Base-by-base conservation (phyloP, 2,113 vertebrate species). In the Verasper variegatus region DNA sequence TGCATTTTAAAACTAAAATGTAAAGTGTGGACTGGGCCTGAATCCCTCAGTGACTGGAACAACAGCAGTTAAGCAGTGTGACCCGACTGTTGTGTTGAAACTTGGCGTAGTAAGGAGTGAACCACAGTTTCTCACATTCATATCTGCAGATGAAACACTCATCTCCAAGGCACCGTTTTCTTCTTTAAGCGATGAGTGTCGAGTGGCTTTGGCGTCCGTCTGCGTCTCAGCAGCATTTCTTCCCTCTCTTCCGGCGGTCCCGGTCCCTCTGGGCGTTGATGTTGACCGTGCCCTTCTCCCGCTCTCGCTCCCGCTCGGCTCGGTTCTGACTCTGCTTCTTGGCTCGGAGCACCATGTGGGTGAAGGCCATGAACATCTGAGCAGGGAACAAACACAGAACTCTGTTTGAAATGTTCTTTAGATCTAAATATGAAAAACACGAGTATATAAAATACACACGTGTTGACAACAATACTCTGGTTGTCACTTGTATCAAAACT, bases 321-420 rank as follows among this genome's bases (percentile, higher is more conserved):
- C 94, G 58, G 87, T 79, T 89, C 93, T 93, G 91, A 83, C 94
- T 94, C 90, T 94, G 92, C 76, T 95, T 95, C 92, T 96, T 96
- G 71, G 90, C 91, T 27, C 91, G 85, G 3, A 96, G 94, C 7
- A 96, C 95, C 94, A 95, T 94, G 86, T 87, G 90, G 2, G 95
- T 95, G 80, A 96, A 95, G 0, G 94, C 92, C 84, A 95, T 95
- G 87, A 96, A 96, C 95, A 96, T 96, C 95, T 96, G 86, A 7
- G 6, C 11, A 13, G 18, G 7, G 20, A 37, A 11, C 11, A 4
- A 37, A 54, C 20, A 31, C 31, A 31, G 1, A 31, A 6, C 6
- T 31, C 31, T 11, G 14, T 54, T n/a, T 2, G 12, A 58, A 1
- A 12, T 18, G 57, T 26, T 3, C 20, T 13, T 52, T 31, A 7